These are phyloP conservation scores for Rapana venosa DNA, from an alignment of 2,888 invertebrate genomes.

Conservation along the genomic window DNA sequence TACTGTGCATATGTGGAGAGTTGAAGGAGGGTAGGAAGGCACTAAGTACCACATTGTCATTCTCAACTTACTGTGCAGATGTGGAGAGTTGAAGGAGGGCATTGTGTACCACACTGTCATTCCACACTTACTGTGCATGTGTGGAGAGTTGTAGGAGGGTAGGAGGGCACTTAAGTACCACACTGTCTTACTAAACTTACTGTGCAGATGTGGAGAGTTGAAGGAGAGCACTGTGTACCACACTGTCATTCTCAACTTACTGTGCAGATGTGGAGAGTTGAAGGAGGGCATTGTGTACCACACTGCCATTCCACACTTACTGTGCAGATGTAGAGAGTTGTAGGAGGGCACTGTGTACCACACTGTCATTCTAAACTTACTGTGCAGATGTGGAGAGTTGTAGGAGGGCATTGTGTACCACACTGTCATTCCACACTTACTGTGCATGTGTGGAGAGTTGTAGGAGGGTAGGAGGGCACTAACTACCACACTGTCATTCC, in stretches of 20 bases:
- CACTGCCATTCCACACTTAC: slow-evolving; percentile 37
- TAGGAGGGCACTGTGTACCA: neutral
- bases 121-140: slow-evolving; percentile 64
- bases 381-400: slow-evolving; percentile 66
- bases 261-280: neutral
- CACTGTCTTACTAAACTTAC: neutral
- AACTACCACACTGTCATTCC: neutral
- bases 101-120: neutral
- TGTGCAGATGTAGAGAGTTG: neutral
- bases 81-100: neutral
- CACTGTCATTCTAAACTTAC: slow-evolving; percentile 56
- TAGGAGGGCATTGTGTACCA: slow-evolving; percentile 72
- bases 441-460: neutral
- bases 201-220: slow-evolving; percentile 4
- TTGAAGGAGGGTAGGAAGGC: neutral
- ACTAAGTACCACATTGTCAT: neutral
- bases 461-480: neutral
- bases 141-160: slow-evolving; percentile 69
- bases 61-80: slow-evolving; percentile 42
- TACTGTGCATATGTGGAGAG: neutral
- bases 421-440: slow-evolving; percentile 39
- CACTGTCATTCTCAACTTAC: slow-evolving; percentile 40
- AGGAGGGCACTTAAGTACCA: too few species aligned
- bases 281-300: neutral
- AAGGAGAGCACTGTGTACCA: neutral